A percentile compares a stretch with the other conserved stretches of the same genome.
phyloP scores from a whole-genome alignment of 2,113 vertebrate genomes.

The Ageneiosus marmoratus region DNA sequence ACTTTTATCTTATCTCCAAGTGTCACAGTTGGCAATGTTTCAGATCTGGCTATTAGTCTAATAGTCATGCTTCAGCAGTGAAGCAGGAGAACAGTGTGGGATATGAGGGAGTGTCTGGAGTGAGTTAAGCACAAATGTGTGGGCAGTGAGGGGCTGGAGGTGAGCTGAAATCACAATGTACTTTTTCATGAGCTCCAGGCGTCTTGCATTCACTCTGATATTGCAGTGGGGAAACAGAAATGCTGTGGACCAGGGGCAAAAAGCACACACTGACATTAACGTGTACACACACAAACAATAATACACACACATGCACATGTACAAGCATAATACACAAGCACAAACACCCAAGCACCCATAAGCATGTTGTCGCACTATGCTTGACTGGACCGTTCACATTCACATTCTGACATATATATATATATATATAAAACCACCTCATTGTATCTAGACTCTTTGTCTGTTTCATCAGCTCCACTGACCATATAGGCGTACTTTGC shows the following conservation, averaged over 20 bases:
- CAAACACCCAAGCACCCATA: background rate
- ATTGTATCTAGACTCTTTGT: no score
- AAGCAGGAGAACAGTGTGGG: constrained; percentile 4
- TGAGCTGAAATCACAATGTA: constrained; percentile 49
- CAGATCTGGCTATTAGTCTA: constrained; percentile 31
- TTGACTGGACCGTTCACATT: background rate
- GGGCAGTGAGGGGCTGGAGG: constrained; percentile 39
- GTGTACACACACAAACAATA: background rate
- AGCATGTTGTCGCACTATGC: background rate
- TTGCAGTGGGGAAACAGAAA: constrained; percentile 43
- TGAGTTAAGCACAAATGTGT: constrained; percentile 48
- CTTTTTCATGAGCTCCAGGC: constrained; percentile 50
- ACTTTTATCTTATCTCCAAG: constrained; percentile 48
- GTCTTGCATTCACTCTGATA: constrained; percentile 47
- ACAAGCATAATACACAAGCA: background rate
- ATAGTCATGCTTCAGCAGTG: constrained; percentile 23
- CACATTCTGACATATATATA: no score
- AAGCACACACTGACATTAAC: background rate
- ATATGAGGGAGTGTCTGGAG: constrained; percentile 37
- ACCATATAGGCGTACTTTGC: no score
- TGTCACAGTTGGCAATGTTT: constrained; percentile 26
- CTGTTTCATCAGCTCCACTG: no score
- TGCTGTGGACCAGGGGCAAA: constrained; percentile 24
- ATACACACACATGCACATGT: background rate
- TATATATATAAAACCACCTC: no score